phyloP scores from a whole-genome alignment of 2,888 invertebrate genomes.

The Bedellia somnulentella region DNA sequence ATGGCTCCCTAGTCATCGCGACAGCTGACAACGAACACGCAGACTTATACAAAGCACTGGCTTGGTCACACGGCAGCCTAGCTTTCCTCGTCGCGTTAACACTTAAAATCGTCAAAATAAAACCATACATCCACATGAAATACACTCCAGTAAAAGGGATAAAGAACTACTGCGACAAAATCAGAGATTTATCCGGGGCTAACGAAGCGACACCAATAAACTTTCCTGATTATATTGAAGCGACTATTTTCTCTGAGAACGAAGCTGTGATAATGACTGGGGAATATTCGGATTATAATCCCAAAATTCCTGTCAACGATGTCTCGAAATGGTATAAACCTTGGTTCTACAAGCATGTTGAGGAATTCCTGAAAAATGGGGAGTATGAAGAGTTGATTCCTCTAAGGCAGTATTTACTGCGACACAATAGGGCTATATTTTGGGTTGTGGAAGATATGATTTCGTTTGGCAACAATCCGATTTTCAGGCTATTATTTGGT shows the following conservation, averaged over 20 bases:
- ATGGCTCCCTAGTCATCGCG: conserved; percentile 63
- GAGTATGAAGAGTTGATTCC: conserved; percentile 64
- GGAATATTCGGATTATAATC: conserved; percentile 63
- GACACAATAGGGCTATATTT: conserved; percentile 70
- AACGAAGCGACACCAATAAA: conserved; percentile 35
- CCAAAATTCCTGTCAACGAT: conserved; percentile 50
- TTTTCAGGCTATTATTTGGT: conserved; percentile 65
- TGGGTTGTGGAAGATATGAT: conserved; percentile 76
- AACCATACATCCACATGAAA: conserved; percentile 66
- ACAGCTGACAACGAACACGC: conserved; percentile 56
- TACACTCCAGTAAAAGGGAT: conserved; percentile 66
- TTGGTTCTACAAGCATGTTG: conserved; percentile 72
- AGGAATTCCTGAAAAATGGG: conserved; percentile 54
- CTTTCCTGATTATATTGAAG: conserved; percentile 67
- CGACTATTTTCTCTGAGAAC: conserved; percentile 64
- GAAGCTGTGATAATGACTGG: conserved; percentile 69
- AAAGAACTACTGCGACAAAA: conserved; percentile 63
- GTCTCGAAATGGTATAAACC: conserved; percentile 69
- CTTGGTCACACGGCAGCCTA: conserved; percentile 70
- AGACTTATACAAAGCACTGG: conserved; percentile 62
- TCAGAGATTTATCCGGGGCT: conserved; percentile 64
- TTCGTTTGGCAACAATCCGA: conserved; percentile 66
- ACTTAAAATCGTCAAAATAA: conserved; percentile 62
- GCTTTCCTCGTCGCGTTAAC: conserved; percentile 68
- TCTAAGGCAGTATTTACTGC: conserved; percentile 63